phyloP scores from a whole-genome alignment of 2,888 invertebrate genomes.

The Polylopha cassiicola region DNA sequence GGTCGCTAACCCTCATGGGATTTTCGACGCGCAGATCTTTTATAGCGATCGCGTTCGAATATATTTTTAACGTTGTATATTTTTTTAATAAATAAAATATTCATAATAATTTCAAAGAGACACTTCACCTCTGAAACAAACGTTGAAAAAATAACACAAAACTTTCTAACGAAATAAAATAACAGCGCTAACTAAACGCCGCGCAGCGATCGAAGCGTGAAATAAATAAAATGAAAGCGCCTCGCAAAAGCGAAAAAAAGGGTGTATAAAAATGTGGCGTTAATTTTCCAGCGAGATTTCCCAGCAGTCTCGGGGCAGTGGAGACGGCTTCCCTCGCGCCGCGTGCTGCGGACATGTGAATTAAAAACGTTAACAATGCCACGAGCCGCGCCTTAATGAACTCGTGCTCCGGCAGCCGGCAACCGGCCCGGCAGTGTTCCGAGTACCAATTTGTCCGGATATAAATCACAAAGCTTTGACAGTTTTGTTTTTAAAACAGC shows the following conservation, averaged over 20 bases:
- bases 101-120: no score
- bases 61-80: conserved; percentile 3
- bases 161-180: conserved; percentile 49
- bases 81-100: not conserved
- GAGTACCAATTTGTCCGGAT: no score
- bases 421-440: conserved; percentile 12
- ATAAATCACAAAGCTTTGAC: no score
- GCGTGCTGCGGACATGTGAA: conserved; percentile 74
- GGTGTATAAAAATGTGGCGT: conserved; percentile 65
- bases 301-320: conserved; percentile 58
- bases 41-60: conserved; percentile 25
- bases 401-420: conserved; percentile 35
- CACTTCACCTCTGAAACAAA: conserved; percentile 14
- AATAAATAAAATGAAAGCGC: conserved; percentile 70
- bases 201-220: conserved; percentile 64
- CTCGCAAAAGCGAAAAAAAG: conserved; percentile 60
- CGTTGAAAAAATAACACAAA: conserved; percentile 30
- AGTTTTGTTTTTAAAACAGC: no score
- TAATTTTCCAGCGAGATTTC: conserved; percentile 75
- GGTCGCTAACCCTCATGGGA: conserved; percentile 37
- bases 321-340: conserved; percentile 37
- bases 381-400: conserved; percentile 69
- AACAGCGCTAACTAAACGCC: conserved; percentile 59
- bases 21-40: conserved; percentile 30
- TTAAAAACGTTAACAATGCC: conserved; percentile 74